Percentiles rank a stretch among this genome's conserved stretches.
phyloP scores from a whole-genome alignment of 1,140 invertebrate genomes.

The Magallana gigas region DNA sequence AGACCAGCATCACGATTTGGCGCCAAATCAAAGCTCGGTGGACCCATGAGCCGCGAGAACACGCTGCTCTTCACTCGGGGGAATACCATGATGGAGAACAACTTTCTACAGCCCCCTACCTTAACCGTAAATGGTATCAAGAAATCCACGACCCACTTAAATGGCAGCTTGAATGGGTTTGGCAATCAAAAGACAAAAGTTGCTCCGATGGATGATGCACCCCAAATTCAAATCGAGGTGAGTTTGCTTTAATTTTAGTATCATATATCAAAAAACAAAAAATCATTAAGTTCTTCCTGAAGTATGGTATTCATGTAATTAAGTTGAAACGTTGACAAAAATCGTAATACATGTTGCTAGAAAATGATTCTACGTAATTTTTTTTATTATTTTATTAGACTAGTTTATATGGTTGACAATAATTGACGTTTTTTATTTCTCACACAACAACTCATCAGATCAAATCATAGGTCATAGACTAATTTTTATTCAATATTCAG shows the following conservation, averaged over 20 bases:
- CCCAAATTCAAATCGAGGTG: slow-evolving; percentile 65
- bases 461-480: too few relatives aligned
- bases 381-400: too few relatives aligned
- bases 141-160: background rate
- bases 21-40: background rate
- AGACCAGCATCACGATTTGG: background rate
- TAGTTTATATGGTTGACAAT: too few relatives aligned
- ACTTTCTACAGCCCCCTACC: slow-evolving; percentile 9
- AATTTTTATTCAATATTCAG: too few relatives aligned
- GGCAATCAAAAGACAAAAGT: slow-evolving; percentile 48
- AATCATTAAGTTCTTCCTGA: too few relatives aligned
- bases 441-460: too few relatives aligned
- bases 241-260: background rate
- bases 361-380: too few relatives aligned
- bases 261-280: too few relatives aligned
- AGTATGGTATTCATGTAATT: too few relatives aligned
- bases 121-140: background rate
- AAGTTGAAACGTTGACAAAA: too few relatives aligned
- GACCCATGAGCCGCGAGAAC: background rate
- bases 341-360: too few relatives aligned
- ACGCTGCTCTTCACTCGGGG: background rate
- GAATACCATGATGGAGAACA: slow-evolving; percentile 4
- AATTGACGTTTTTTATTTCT: too few relatives aligned
- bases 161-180: slow-evolving; percentile 1
- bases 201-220: slow-evolving; percentile 51